Base-by-base conservation (phyloP, 2,888 invertebrate species). In the Caenorhabditis panamensis region DNA sequence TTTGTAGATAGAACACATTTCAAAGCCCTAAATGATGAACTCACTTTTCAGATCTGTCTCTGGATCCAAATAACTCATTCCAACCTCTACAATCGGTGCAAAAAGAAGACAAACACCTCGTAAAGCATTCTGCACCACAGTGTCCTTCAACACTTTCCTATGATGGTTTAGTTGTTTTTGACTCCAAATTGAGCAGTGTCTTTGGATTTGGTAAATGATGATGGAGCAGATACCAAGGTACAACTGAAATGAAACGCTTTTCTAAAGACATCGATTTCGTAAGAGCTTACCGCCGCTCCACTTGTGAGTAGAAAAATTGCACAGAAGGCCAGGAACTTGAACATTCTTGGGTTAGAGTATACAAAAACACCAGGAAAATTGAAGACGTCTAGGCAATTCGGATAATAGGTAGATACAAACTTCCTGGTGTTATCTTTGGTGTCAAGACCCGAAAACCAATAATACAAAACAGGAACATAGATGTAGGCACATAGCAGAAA, bases 181-280 rank as follows among this genome's bases (percentile, higher is more conserved):
- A 41, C 59, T 59, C 41, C 59, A 58, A 18, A 20, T 16, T 1
- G 2, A 9, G 37, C 58, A 41, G 1, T 59, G 44, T 24, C 16
- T 8, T 16, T 22, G 41, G 11, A 59, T 41, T 16, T 59, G 41
- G 20, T 59, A 41, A 3, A 59, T 16, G n/a, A 59, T 24, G 1
- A 16, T 0, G 11, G 9, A 9, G 24, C 41, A 36, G 4, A 59
- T 22, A 3, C 3, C 11, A 0, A 41, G 37, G 24, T 59, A 59
- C 24, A 59, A 41, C 59, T 58, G 58, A 18, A 58, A 58, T 11
- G 31, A 31, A 31, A 31, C 4, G n/a, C n/a, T n/a, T n/a, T 31
- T 2, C 41, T 28, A 4, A 22, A 2, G 4, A 16, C 5, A 28
- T 54, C 28, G 53, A 9, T 13, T 26, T 13, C 16, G 54, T 13